A percentile compares a stretch with the other conserved stretches of the same genome.
phyloP scores from a whole-genome alignment of 53 echinoderm and acorn worm species.

The Antedon mediterranea region DNA sequence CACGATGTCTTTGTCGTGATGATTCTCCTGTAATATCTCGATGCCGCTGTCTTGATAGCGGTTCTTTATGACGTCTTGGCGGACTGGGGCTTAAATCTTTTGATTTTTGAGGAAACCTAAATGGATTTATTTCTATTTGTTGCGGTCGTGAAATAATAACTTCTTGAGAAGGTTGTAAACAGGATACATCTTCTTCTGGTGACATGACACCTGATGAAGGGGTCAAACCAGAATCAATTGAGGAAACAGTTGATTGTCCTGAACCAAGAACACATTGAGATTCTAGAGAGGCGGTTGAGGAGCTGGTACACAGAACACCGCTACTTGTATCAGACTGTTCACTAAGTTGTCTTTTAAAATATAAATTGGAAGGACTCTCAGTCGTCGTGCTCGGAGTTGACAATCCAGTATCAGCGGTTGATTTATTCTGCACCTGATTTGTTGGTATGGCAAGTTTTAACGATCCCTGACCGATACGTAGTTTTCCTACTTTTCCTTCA shows the following conservation, averaged over 20 bases:
- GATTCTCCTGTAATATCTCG: background rate
- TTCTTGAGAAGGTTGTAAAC: conserved; percentile 6
- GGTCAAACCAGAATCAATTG: background rate
- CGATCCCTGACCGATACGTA: background rate
- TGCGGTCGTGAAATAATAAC: conserved; percentile 23
- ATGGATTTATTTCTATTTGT: conserved; percentile 48
- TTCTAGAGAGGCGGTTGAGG: background rate
- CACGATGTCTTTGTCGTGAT: background rate
- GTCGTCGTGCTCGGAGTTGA: background rate
- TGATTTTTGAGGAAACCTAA: conserved; percentile 35
- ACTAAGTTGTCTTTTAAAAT: conserved; percentile 67
- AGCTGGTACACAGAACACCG: background rate
- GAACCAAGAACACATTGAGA: background rate
- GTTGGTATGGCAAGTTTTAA: background rate
- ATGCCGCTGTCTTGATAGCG: background rate
- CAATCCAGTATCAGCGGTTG: background rate
- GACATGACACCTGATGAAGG: background rate
- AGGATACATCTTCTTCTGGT: background rate
- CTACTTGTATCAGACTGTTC: conserved; percentile 72
- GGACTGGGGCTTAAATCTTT: conserved; percentile 31
- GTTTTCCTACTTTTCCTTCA: background rate
- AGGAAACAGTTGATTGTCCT: background rate
- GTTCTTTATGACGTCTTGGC: conserved; percentile 8
- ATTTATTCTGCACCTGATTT: background rate
- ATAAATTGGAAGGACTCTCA: conserved; percentile 15